Percentiles rank a stretch among this genome's conserved stretches.
These are phyloP conservation scores for Tympanuchus pallidicinctus DNA, from an alignment of 2,113 vertebrate species.

Conservation along the genomic window DNA sequence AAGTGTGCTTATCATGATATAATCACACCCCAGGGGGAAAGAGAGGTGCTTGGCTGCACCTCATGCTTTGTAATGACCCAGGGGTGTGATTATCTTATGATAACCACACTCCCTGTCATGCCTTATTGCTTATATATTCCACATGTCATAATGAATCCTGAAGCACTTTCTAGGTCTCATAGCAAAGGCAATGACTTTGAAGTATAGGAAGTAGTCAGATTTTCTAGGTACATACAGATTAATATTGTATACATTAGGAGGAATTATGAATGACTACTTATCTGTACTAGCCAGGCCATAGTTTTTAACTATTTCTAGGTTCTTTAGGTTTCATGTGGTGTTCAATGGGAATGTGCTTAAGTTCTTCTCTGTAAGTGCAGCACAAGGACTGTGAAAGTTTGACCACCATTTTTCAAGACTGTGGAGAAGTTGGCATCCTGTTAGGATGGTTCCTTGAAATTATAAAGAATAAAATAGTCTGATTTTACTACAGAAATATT, in stretches of 20 bases:
- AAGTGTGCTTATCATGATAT: conserved; percentile 74
- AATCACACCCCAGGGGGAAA: conserved; percentile 82
- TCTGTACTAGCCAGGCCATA: conserved; percentile 65
- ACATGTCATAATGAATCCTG: conserved; percentile 83
- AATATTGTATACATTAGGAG: conserved; percentile 78
- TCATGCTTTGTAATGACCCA: conserved; percentile 84
- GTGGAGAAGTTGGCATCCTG: not conserved
- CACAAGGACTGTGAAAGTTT: not conserved
- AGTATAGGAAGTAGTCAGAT: conserved; percentile 77
- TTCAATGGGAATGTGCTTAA: conserved; percentile 11
- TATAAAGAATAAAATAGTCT: not conserved
- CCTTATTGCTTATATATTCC: conserved; percentile 84
- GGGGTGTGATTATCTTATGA: conserved; percentile 84
- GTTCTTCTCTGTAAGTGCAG: conserved; percentile 18
- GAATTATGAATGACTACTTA: conserved; percentile 80
- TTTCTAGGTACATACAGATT: conserved; percentile 80
- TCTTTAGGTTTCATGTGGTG: conserved; percentile 2
- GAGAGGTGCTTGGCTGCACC: conserved; percentile 72
- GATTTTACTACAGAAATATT: conserved; percentile 6
- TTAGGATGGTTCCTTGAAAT: not conserved
- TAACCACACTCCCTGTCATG: conserved; percentile 82
- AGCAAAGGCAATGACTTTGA: conserved; percentile 80
- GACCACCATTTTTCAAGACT: not conserved
- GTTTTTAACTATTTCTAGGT: conserved; percentile 69
- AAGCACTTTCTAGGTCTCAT: conserved; percentile 77